phyloP scores from a whole-genome alignment of 2,113 vertebrate species.

The Labeo rohita region DNA sequence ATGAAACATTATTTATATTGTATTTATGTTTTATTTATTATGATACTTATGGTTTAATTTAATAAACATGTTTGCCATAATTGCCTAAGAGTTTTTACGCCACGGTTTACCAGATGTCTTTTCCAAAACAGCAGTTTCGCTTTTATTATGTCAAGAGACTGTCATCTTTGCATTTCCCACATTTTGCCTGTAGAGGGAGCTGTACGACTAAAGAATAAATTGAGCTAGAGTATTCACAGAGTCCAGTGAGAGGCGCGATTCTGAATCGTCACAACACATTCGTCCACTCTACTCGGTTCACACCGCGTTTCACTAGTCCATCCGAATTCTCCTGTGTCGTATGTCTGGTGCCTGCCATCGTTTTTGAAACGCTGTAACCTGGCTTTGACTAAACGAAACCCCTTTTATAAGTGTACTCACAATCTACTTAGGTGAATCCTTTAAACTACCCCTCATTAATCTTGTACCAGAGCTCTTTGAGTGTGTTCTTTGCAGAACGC shows the following conservation, averaged over 20 bases:
- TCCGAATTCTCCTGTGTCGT: not conserved
- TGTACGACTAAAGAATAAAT: not conserved
- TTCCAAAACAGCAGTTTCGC: not conserved
- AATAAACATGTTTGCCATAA: slow-evolving; percentile 72
- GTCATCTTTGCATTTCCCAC: not conserved
- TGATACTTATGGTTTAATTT: slow-evolving; percentile 65
- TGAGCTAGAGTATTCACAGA: not conserved
- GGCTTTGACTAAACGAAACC: not conserved
- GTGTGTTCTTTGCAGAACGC: not conserved
- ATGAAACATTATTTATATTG: slow-evolving; percentile 66
- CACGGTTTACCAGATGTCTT: not conserved
- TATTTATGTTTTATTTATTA: slow-evolving; percentile 72
- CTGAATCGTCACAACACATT: not conserved
- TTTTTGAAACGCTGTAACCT: not conserved
- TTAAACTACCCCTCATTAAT: not conserved
- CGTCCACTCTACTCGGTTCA: slow-evolving; percentile 11
- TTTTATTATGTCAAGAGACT: no score
- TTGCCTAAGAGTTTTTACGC: not conserved
- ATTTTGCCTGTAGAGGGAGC: slow-evolving; percentile 29
- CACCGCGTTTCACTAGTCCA: not conserved
- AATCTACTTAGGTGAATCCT: no score
- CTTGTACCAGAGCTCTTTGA: not conserved
- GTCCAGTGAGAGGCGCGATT: slow-evolving; percentile 38
- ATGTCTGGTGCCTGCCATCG: not conserved
- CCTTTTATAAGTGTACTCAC: not conserved